These are phyloP conservation scores for Gastracanthus pulcherrimus DNA, from an alignment of 2,888 invertebrate species.

Conservation along the genomic window DNA sequence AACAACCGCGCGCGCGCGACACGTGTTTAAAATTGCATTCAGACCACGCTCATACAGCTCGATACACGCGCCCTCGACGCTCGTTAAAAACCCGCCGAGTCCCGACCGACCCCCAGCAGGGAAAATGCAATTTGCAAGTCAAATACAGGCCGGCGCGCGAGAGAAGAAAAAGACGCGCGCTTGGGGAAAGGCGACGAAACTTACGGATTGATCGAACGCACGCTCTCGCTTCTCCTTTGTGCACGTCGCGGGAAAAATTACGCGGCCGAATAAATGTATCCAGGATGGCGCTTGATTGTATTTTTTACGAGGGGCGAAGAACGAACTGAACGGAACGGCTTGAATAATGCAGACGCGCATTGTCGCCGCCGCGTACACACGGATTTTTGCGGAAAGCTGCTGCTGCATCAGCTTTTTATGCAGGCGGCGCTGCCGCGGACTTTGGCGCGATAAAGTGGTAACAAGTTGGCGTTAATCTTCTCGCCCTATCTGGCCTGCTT, in stretches of 20 bases:
- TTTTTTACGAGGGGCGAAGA: conserved; percentile 7
- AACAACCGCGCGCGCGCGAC: background rate
- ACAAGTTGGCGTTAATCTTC: background rate
- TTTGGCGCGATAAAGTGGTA: background rate
- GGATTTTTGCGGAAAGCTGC: background rate
- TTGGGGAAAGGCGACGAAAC: too few relatives aligned
- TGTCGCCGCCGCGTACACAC: background rate
- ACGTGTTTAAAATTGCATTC: conserved; percentile 40
- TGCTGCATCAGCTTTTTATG: too few relatives aligned
- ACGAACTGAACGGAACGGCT: too few relatives aligned
- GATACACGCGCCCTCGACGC: background rate
- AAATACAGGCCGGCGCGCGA: background rate
- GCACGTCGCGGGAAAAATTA: background rate
- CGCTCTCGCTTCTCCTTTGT: background rate
- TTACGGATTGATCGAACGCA: conserved; percentile 1
- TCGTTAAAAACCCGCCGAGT: conserved; percentile 13
- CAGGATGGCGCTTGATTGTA: conserved; percentile 7
- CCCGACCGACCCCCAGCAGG: too few relatives aligned
- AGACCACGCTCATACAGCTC: background rate
- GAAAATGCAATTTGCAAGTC: conserved; percentile 40
- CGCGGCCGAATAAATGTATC: conserved; percentile 6
- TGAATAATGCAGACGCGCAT: background rate
- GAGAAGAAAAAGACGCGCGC: background rate
- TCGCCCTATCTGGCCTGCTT: background rate
- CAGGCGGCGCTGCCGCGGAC: too few relatives aligned